These are phyloP conservation scores for Diprion similis DNA, from an alignment of 1,140 invertebrate species.

Conservation along the genomic window DNA sequence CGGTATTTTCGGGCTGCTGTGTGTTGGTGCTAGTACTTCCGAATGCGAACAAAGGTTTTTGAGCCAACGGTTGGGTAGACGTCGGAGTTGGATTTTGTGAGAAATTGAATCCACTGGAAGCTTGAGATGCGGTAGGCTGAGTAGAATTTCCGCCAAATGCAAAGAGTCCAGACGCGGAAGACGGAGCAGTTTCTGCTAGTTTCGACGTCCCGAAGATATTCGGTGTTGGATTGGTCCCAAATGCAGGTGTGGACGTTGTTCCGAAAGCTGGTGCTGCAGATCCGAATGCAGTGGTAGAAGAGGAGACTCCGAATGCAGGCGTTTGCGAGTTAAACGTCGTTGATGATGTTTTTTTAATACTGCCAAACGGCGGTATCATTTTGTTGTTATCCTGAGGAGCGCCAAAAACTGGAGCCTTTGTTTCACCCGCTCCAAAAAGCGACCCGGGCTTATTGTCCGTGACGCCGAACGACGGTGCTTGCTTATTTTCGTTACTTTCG, in stretches of 20 bases:
- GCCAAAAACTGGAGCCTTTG: slow-evolving; percentile 20
- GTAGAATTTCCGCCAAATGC: slow-evolving; percentile 35
- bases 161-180: slow-evolving; percentile 30
- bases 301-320: slow-evolving; percentile 23
- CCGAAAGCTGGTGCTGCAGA: slow-evolving; percentile 29
- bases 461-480: slow-evolving; percentile 28
- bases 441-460: slow-evolving; percentile 27
- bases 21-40: slow-evolving; percentile 17
- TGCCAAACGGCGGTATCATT: slow-evolving; percentile 26
- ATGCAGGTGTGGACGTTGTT: slow-evolving; percentile 21
- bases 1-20: not conserved
- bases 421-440: slow-evolving; percentile 35
- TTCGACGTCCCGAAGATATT: slow-evolving; percentile 37
- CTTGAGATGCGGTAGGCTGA: slow-evolving; percentile 15
- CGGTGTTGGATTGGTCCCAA: slow-evolving; percentile 25
- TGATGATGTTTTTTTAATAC: slow-evolving; percentile 25
- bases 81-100: not conserved
- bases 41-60: slow-evolving; percentile 39
- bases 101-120: slow-evolving; percentile 37
- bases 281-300: not conserved
- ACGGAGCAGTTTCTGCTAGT: slow-evolving; percentile 16
- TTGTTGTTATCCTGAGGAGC: slow-evolving; percentile 31
- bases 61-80: not conserved
- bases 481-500: slow-evolving; percentile 29
- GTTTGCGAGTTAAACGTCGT: slow-evolving; percentile 23